Conservation (phyloP, 1,140 invertebrate species). For the Pomacea maculata region DNA sequence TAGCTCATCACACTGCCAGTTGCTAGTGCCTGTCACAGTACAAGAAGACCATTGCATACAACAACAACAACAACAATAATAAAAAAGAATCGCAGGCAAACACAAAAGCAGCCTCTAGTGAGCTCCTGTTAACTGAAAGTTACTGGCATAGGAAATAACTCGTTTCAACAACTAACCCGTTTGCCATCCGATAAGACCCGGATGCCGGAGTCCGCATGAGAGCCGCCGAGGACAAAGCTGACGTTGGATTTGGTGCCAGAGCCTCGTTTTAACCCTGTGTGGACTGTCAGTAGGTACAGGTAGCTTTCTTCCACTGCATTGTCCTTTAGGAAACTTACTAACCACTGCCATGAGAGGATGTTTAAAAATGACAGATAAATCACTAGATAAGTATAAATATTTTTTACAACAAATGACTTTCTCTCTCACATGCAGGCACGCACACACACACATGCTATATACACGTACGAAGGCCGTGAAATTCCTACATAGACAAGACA, state of each 20-base stretch:
- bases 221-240: slow-evolving; percentile 59
- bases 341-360: slow-evolving; percentile 50
- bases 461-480: neutral
- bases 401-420: too few species aligned
- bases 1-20: slow-evolving; percentile 31
- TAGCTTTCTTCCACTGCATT: slow-evolving; percentile 59
- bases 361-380: neutral
- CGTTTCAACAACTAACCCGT: neutral
- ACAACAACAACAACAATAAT: too few species aligned
- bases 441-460: too few species aligned
- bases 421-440: too few species aligned
- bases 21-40: slow-evolving; percentile 23
- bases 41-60: slow-evolving; percentile 18
- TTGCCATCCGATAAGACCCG: slow-evolving; percentile 55
- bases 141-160: slow-evolving; percentile 23
- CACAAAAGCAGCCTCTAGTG: neutral
- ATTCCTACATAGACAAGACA: neutral
- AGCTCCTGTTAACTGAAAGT: slow-evolving; percentile 35
- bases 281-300: slow-evolving; percentile 61
- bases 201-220: slow-evolving; percentile 54
- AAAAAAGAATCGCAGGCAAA: too few species aligned
- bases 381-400: neutral
- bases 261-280: slow-evolving; percentile 57
- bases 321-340: slow-evolving; percentile 58
- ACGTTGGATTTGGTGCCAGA: slow-evolving; percentile 58